Percentiles rank a stretch among this genome's conserved stretches.
These are phyloP conservation scores for Bombycilla garrulus DNA, from an alignment of 2,113 vertebrate species.

Conservation along the genomic window DNA sequence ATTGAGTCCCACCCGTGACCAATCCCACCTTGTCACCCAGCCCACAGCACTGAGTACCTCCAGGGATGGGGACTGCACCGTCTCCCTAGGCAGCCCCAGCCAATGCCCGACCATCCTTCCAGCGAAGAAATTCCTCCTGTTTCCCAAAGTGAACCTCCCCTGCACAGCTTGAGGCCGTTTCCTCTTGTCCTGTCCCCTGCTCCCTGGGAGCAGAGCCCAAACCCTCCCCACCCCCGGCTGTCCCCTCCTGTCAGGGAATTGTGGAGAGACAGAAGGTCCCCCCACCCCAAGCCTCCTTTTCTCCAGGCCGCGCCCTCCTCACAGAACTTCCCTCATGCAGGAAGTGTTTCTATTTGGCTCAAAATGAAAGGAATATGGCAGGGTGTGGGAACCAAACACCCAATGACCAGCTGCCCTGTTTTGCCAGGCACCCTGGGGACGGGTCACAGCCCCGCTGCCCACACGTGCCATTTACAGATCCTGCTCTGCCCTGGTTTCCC, in stretches of 20 bases:
- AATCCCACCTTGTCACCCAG: not conserved
- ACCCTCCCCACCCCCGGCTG: rapidly evolving
- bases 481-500: not conserved
- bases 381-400: not conserved
- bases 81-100: no score
- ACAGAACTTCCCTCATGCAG: not conserved
- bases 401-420: rapidly evolving
- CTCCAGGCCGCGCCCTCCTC: not conserved
- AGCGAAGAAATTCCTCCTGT: not conserved
- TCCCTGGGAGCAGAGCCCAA: not conserved
- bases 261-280: not conserved
- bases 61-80: not conserved
- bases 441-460: not conserved
- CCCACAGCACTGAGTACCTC: not conserved
- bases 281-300: no score
- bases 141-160: not conserved
- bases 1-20: not conserved
- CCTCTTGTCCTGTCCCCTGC: not conserved
- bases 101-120: not conserved
- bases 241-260: not conserved
- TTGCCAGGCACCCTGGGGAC: rapidly evolving
- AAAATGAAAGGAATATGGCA: rapidly evolving
- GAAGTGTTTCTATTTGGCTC: not conserved
- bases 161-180: not conserved
- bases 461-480: rapidly evolving